Evolutionary conservation across 2,888 invertebrate species (phyloP).

Genomic region (Allophyes oxyacanthae): DNA sequence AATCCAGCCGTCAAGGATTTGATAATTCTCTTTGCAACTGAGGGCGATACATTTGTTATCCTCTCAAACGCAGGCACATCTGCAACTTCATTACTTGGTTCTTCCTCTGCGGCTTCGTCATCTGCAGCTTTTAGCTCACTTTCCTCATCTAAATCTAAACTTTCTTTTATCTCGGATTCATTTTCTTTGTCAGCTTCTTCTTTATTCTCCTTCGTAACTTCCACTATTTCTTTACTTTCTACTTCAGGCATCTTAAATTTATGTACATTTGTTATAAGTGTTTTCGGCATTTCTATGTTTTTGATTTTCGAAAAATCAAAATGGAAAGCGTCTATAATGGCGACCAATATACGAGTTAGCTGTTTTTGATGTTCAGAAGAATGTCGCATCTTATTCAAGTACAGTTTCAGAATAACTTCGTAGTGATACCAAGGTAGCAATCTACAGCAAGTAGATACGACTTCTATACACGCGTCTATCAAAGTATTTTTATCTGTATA

Average conservation of each 20-base stretch:
- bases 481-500: slow-evolving; percentile 94
- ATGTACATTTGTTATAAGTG: slow-evolving; percentile 69
- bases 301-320: slow-evolving; percentile 93
- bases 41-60: slow-evolving; percentile 90
- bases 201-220: slow-evolving; percentile 35
- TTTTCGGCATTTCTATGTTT: slow-evolving; percentile 76
- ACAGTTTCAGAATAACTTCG: slow-evolving; percentile 94
- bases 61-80: slow-evolving; percentile 79
- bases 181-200: slow-evolving; percentile 51
- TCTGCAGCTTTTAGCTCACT: slow-evolving; percentile 77
- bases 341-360: slow-evolving; percentile 92
- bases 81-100: slow-evolving; percentile 67
- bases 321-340: slow-evolving; percentile 97
- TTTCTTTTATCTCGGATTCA: slow-evolving; percentile 55
- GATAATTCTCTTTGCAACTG: slow-evolving; percentile 93
- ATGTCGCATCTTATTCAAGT: slow-evolving; percentile 93
- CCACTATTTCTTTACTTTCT: slow-evolving; percentile 56
- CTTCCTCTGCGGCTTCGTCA: slow-evolving; percentile 76
- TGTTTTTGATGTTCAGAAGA: slow-evolving; percentile 95
- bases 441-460: slow-evolving; percentile 93
- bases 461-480: slow-evolving; percentile 95
- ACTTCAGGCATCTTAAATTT: slow-evolving; percentile 53
- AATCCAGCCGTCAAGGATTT: slow-evolving; percentile 92
- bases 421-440: slow-evolving; percentile 97
- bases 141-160: slow-evolving; percentile 69